Percentiles rank a stretch among this genome's conserved stretches.
Conservation (phyloP, 2,113 vertebrate genomes). For the Misgurnus mizolepis region DNA sequence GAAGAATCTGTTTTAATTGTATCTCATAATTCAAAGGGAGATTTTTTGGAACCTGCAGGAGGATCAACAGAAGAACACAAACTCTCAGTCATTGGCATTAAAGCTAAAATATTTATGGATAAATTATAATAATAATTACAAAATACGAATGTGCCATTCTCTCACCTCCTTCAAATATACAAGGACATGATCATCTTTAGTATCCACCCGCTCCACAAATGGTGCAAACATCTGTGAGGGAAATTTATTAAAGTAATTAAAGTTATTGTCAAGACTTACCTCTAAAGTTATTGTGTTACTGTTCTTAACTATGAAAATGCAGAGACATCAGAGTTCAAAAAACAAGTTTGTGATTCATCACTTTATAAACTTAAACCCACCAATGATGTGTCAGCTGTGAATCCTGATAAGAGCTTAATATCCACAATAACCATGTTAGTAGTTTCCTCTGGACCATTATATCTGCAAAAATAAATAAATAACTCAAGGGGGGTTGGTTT, state of each 20-base stretch:
- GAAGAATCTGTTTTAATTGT: constrained; percentile 67
- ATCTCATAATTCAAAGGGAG: constrained; percentile 55
- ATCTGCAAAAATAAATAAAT: constrained; percentile 21
- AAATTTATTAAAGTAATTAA: no score
- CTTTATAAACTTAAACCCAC: not conserved
- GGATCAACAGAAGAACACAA: no score
- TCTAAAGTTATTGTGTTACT: no score
- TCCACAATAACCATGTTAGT: constrained; percentile 44
- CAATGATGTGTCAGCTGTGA: constrained; percentile 51
- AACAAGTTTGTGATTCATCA: not conserved
- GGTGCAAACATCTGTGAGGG: not conserved
- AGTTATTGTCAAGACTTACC: no score
- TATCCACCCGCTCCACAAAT: constrained; percentile 64
- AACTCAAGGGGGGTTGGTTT: not conserved
- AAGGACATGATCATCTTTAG: constrained; percentile 59
- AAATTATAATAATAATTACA: not conserved
- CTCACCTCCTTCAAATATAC: constrained; percentile 67
- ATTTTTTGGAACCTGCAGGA: constrained; percentile 54
- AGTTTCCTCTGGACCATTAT: constrained; percentile 18
- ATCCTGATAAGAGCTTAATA: constrained; percentile 68
- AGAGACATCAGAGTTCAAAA: no score
- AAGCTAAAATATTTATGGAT: no score
- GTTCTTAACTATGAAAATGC: no score
- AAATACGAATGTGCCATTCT: not conserved
- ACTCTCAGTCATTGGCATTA: not conserved